phyloP scores from a whole-genome alignment of 2,888 invertebrate genomes.

The Crossocerus cetratus region DNA sequence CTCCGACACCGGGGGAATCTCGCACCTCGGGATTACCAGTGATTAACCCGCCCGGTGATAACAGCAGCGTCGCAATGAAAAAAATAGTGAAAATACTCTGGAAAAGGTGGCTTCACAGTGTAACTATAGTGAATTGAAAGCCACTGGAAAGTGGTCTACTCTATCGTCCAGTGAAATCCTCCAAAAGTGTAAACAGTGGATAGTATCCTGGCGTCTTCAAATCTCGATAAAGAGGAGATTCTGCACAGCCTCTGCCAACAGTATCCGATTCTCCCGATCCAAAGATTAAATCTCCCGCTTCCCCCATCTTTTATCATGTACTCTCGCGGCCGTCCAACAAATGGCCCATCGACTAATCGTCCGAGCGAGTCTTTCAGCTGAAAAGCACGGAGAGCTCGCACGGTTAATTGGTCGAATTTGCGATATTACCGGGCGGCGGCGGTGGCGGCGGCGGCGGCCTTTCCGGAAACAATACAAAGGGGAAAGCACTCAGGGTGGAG shows the following conservation, averaged over 20 bases:
- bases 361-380: not conserved
- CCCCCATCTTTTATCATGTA: too few species aligned
- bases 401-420: not conserved
- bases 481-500: constrained; percentile 3
- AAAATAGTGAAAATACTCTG: too few species aligned
- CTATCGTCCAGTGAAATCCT: too few species aligned
- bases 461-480: not conserved
- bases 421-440: not conserved
- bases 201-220: too few species aligned
- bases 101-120: too few species aligned
- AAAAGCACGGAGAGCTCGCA: not conserved
- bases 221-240: too few species aligned
- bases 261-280: not conserved
- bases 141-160: too few species aligned
- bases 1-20: not conserved
- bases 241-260: not conserved
- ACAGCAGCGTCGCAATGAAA: too few species aligned
- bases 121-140: too few species aligned
- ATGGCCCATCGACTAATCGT: not conserved
- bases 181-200: too few species aligned
- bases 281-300: not conserved
- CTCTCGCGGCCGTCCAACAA: not conserved
- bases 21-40: not conserved
- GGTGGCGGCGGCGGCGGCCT: not conserved
- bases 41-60: too few species aligned